Evolutionary conservation across 2,797 vertebrate species (phyloP).

Genomic region (Taenioides sp.): DNA sequence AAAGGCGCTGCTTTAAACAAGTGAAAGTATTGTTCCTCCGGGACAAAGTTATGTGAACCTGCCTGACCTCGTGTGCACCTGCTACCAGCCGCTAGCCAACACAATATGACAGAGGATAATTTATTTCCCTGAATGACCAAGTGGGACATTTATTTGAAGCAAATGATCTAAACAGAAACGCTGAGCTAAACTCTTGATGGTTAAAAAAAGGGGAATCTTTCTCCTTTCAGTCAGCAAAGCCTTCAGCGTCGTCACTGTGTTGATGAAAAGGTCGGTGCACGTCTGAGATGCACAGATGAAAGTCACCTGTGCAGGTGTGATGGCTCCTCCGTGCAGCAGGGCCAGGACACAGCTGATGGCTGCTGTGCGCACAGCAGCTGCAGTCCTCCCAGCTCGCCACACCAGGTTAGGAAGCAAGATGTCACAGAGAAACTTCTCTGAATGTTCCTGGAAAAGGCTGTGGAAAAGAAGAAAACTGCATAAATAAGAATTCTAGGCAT

Average conservation of each 20-base stretch:
- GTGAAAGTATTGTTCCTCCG: conserved; percentile 58
- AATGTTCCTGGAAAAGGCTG: conserved; percentile 82
- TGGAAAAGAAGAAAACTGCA: not conserved
- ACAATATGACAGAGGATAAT: conserved; percentile 33
- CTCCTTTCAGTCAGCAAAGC: conserved; percentile 47
- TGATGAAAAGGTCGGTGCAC: conserved; percentile 18
- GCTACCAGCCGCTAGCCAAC: conserved; percentile 58
- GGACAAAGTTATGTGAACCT: conserved; percentile 70
- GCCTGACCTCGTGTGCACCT: conserved; percentile 62
- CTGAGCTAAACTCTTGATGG: conserved; percentile 39
- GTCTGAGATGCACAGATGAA: conserved; percentile 8
- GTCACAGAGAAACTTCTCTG: conserved; percentile 82
- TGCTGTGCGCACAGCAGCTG: conserved; percentile 87
- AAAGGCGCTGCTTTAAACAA: conserved; percentile 44
- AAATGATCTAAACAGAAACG: conserved; percentile 61
- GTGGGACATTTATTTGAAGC: conserved; percentile 47
- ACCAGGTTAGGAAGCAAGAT: conserved; percentile 89
- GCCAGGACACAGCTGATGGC: conserved; percentile 91
- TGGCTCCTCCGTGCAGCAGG: conserved; percentile 78
- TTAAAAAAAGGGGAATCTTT: conserved; percentile 46
- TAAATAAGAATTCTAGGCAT: not conserved
- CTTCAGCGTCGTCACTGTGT: conserved; percentile 36
- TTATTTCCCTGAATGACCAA: conserved; percentile 47
- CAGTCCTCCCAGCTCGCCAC: conserved; percentile 88
- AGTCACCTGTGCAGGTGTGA: conserved; percentile 84